A percentile compares a stretch with the other conserved stretches of the same genome.
Evolutionary conservation across 1,140 invertebrate species (phyloP).

Genomic region (Lasioglossum albipes): DNA sequence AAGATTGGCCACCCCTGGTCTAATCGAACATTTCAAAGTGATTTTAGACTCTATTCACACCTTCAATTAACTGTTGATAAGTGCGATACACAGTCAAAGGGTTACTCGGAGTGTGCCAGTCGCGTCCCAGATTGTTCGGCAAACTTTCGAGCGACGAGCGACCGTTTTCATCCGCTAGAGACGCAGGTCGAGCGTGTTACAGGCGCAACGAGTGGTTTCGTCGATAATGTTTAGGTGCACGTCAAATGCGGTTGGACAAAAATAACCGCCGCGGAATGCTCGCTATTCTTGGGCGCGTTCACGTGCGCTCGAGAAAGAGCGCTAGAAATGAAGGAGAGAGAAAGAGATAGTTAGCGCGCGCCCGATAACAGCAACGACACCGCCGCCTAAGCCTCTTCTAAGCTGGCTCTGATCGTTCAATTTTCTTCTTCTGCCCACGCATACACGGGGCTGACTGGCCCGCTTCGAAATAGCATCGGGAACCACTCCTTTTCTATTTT

Average conservation of each 20-base stretch:
- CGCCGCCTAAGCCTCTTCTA: slow-evolving; percentile 12
- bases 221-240: slow-evolving; percentile 45
- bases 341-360: neutral
- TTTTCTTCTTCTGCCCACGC: slow-evolving; percentile 54
- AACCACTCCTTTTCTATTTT: slow-evolving; percentile 47
- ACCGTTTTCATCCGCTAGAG: no score
- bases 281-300: slow-evolving; percentile 60
- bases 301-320: slow-evolving; percentile 2
- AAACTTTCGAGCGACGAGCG: no score
- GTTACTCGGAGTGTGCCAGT: no score
- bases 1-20: no score
- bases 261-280: slow-evolving; percentile 65
- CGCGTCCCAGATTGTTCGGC: no score
- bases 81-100: no score
- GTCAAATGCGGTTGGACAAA: slow-evolving; percentile 43
- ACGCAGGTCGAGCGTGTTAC: no score
- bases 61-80: no score
- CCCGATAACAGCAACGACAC: slow-evolving; percentile 46
- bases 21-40: no score
- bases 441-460: slow-evolving; percentile 35
- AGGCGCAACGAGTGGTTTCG: slow-evolving; percentile 8
- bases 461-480: slow-evolving; percentile 52
- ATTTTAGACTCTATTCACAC: no score
- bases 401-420: slow-evolving; percentile 28
- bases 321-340: neutral